phyloP scores from a whole-genome alignment of 2,113 vertebrate species.

The Oryzias melastigma region DNA sequence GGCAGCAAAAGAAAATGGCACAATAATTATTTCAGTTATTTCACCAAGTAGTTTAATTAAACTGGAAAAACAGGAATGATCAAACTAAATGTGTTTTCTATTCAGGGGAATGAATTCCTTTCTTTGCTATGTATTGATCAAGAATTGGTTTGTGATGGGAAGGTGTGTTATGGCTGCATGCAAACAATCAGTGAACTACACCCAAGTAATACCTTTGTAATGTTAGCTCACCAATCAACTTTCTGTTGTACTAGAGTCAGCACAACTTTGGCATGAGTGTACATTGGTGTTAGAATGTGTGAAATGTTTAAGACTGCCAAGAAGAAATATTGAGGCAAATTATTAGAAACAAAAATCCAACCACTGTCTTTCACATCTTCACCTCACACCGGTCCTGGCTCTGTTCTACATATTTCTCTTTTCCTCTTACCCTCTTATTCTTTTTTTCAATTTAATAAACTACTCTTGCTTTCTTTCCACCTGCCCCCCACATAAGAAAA shows the following conservation, averaged over 20 bases:
- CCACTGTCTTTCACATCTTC: conserved; percentile 54
- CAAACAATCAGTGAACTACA: conserved; percentile 55
- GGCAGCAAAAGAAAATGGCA: conserved; percentile 13
- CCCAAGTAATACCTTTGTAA: conserved; percentile 37
- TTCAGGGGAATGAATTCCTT: conserved; percentile 64
- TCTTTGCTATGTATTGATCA: conserved; percentile 68
- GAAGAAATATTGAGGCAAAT: too few relatives aligned
- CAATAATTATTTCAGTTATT: conserved; percentile 47
- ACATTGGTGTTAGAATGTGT: conserved; percentile 2
- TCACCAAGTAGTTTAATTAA: conserved; percentile 58
- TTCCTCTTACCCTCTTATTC: conserved; percentile 72
- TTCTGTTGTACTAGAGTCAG: conserved; percentile 31
- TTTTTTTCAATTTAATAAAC: conserved; percentile 68
- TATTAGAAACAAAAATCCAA: conserved; percentile 12
- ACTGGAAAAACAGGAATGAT: conserved; percentile 52
- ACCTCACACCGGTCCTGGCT: conserved; percentile 42
- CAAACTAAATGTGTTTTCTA: conserved; percentile 58
- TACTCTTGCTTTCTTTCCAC: conserved; percentile 77
- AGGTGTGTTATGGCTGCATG: conserved; percentile 50
- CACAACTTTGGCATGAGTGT: conserved; percentile 5
- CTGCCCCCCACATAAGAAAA: conserved; percentile 89
- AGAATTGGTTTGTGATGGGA: conserved; percentile 69
- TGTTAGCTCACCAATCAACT: conserved; percentile 44
- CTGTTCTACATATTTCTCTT: conserved; percentile 31
- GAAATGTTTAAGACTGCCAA: background rate